Conservation (phyloP, 2,888 invertebrate genomes). For the Petrolisthes manimaculis region DNA sequence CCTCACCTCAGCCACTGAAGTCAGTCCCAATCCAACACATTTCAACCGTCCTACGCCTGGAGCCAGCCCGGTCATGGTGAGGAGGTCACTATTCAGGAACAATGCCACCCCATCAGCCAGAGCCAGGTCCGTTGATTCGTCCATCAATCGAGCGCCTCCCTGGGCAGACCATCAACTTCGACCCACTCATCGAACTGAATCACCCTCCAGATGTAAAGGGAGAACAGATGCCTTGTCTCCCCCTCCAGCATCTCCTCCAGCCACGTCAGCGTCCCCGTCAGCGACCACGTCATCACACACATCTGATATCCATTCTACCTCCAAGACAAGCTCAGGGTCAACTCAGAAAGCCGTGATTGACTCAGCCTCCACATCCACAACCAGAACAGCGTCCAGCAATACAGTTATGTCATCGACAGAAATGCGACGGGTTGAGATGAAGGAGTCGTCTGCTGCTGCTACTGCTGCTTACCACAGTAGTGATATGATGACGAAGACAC, state of each 20-base stretch:
- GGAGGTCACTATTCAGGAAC: constrained; percentile 35
- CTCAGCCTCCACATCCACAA: background rate
- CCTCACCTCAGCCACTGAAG: constrained; percentile 28
- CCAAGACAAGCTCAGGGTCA: background rate
- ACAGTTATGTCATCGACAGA: background rate
- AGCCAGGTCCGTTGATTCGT: constrained; percentile 40
- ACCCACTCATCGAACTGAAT: constrained; percentile 29
- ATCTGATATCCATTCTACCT: background rate
- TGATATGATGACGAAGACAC: background rate
- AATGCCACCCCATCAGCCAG: constrained; percentile 20
- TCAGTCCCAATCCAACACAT: constrained; percentile 40
- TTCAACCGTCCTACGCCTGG: constrained; percentile 58
- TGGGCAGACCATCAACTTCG: constrained; percentile 37
- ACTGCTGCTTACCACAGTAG: background rate
- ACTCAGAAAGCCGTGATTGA: background rate
- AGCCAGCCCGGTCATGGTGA: constrained; percentile 39
- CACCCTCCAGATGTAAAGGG: constrained; percentile 16
- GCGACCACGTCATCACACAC: background rate
- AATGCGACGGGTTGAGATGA: background rate
- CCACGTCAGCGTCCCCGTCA: no score
- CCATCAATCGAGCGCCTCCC: constrained; percentile 19
- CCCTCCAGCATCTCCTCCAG: background rate
- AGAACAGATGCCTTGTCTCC: no score
- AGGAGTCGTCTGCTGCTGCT: background rate
- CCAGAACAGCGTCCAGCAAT: no score